phyloP scores from a whole-genome alignment of 2,113 vertebrate species.

The Chlamydotis undulata region DNA sequence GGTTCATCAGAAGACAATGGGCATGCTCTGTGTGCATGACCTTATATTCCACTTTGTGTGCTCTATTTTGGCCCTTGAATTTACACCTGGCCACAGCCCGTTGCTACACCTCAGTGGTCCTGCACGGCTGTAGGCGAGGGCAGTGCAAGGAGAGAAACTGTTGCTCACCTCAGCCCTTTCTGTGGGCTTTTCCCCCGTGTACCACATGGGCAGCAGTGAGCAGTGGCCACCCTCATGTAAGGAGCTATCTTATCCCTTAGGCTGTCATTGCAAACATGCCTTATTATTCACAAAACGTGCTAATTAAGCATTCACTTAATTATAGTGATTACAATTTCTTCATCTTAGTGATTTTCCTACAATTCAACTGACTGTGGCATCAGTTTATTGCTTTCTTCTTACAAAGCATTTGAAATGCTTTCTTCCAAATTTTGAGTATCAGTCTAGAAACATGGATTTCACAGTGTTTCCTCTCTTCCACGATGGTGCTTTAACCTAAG shows the following conservation, averaged over 20 bases:
- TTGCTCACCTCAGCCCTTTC: not conserved
- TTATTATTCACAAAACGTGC: slow-evolving; percentile 51
- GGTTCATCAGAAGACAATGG: not conserved
- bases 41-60: not conserved
- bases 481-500: not conserved
- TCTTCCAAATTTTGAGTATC: not conserved
- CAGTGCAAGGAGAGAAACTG: not conserved
- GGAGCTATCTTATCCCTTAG: not conserved
- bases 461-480: not conserved
- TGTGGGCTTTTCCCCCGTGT: not conserved
- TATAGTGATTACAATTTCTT: slow-evolving; percentile 63
- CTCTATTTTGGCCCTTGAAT: not conserved
- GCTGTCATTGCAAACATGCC: slow-evolving; percentile 23
- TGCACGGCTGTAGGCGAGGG: not conserved
- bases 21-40: rapidly evolving
- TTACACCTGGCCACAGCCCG: not conserved
- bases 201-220: not conserved
- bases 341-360: slow-evolving; percentile 48
- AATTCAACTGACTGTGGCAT: slow-evolving; percentile 35
- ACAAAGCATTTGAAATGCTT: not conserved
- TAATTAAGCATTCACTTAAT: slow-evolving; percentile 70
- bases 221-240: not conserved
- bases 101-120: not conserved
- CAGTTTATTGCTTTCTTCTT: slow-evolving; percentile 39
- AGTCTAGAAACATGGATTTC: not conserved